Conservation (phyloP, 1,140 invertebrate species). For the Euschistus heros region DNA sequence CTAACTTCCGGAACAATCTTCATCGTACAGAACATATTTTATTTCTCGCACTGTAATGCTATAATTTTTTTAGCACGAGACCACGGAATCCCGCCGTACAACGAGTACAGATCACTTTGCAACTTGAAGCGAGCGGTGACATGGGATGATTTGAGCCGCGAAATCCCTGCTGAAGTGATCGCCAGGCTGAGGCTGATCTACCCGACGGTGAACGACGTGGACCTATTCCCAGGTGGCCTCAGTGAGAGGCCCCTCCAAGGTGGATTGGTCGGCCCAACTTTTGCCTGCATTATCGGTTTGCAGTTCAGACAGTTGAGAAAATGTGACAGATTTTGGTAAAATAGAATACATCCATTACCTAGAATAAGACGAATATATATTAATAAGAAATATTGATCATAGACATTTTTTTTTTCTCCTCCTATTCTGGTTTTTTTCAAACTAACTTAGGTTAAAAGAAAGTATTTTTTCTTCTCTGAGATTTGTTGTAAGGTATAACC, state of each 20-base stretch:
- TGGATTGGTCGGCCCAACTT: conserved; percentile 86
- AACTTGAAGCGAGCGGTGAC: conserved; percentile 54
- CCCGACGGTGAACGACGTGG: conserved; percentile 80
- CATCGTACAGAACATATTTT: no score
- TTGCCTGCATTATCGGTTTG: conserved; percentile 90
- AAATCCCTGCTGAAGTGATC: conserved; percentile 54
- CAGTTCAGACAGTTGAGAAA: conserved; percentile 84
- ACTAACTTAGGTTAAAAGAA: no score
- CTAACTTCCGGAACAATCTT: no score
- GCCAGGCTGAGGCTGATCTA: conserved; percentile 57
- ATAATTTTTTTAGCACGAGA: conserved; percentile 44
- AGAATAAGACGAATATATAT: no score
- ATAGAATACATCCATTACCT: no score
- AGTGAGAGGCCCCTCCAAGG: conserved; percentile 59
- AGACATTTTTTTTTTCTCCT: no score
- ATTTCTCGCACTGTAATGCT: no score
- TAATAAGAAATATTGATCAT: no score
- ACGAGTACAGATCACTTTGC: conserved; percentile 68
- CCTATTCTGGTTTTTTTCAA: no score
- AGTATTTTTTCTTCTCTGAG: no score
- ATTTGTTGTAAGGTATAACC: no score
- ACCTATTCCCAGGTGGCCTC: conserved; percentile 80
- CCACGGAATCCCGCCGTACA: conserved; percentile 77
- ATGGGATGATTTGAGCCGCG: conserved; percentile 63
- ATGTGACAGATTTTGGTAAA: conserved; percentile 84